These are phyloP conservation scores for Tetranychus truncatus DNA, from an alignment of 2,888 invertebrate species.

Conservation along the genomic window DNA sequence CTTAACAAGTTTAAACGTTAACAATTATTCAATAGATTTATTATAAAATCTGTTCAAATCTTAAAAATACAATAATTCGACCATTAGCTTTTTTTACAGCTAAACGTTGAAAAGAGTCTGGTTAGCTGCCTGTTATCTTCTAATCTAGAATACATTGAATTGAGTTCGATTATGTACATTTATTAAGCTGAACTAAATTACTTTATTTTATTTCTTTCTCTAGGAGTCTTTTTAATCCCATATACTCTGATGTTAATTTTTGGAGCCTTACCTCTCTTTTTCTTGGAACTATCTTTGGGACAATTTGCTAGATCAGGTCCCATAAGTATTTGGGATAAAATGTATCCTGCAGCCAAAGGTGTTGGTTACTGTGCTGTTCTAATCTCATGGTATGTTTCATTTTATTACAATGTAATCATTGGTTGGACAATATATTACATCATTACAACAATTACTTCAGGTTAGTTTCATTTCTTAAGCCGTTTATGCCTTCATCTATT, in stretches of 20 bases:
- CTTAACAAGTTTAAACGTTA: background rate
- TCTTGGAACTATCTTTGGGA: conserved; percentile 57
- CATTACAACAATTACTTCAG: conserved; percentile 46
- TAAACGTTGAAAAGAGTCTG: no score
- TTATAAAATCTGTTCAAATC: background rate
- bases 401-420: conserved; percentile 67
- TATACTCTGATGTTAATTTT: conserved; percentile 55
- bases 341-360: conserved; percentile 36
- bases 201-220: conserved; percentile 4
- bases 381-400: conserved; percentile 56
- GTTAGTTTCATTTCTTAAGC: conserved; percentile 10
- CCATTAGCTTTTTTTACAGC: background rate
- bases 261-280: conserved; percentile 55
- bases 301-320: conserved; percentile 51
- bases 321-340: conserved; percentile 54
- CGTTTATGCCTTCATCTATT: background rate
- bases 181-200: background rate
- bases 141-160: no score
- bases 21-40: background rate
- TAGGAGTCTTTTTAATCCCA: conserved; percentile 53
- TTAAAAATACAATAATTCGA: background rate
- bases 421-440: conserved; percentile 66
- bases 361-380: conserved; percentile 60
- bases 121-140: no score
- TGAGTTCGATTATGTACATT: no score